These are phyloP conservation scores for Eumerus sabulonum DNA, from an alignment of 2,888 invertebrate genomes.

Conservation along the genomic window DNA sequence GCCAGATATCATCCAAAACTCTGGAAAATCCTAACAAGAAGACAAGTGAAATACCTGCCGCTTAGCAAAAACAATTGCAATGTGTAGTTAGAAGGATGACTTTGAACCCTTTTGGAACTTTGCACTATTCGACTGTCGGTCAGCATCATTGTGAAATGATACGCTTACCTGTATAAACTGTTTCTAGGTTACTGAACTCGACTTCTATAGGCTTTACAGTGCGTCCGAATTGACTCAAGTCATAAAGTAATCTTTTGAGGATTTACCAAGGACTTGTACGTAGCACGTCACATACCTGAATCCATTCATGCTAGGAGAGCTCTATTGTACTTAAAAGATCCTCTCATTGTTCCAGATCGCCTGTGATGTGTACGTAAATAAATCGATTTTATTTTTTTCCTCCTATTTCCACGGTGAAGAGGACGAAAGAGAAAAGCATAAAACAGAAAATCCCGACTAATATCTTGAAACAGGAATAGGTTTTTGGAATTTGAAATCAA, in stretches of 20 bases:
- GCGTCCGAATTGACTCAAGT: slow-evolving; percentile 29
- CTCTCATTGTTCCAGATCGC: slow-evolving; percentile 44
- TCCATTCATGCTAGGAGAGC: slow-evolving; percentile 10
- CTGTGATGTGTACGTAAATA: slow-evolving; percentile 38
- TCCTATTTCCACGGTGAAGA: slow-evolving; percentile 28
- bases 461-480: slow-evolving; percentile 24
- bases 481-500: slow-evolving; percentile 8
- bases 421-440: slow-evolving; percentile 13
- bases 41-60: slow-evolving; percentile 26
- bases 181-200: background rate
- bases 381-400: slow-evolving; percentile 53
- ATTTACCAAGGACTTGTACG: slow-evolving; percentile 23
- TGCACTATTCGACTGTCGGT: slow-evolving; percentile 16
- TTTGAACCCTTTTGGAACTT: slow-evolving; percentile 56
- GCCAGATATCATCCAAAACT: slow-evolving; percentile 31
- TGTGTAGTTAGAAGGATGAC: slow-evolving; percentile 55
- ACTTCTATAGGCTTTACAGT: slow-evolving; percentile 30
- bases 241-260: slow-evolving; percentile 26
- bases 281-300: background rate
- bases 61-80: slow-evolving; percentile 53
- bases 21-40: slow-evolving; percentile 48
- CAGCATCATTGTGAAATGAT: slow-evolving; percentile 28
- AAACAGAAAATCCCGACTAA: slow-evolving; percentile 47
- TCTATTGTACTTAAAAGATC: slow-evolving; percentile 52
- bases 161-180: slow-evolving; percentile 1